These are phyloP conservation scores for Nebria brevicollis DNA, from an alignment of 2,888 invertebrate genomes.

Conservation along the genomic window DNA sequence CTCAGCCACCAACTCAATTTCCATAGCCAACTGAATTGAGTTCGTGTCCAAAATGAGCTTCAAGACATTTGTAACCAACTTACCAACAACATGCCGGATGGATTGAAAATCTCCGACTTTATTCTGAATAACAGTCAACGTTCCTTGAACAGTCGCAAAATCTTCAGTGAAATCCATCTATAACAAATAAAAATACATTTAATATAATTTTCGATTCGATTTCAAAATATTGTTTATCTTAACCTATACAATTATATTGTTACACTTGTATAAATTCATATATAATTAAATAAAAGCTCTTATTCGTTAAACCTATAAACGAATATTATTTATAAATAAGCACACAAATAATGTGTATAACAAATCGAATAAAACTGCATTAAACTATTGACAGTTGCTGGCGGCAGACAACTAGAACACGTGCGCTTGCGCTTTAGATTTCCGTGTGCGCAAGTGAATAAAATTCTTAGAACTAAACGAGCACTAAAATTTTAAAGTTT, in stretches of 20 bases:
- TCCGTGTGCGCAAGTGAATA: no score
- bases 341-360: no score
- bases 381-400: no score
- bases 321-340: no score
- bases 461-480: no score
- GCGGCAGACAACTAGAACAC: no score
- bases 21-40: background rate
- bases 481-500: no score
- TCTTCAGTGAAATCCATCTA: constrained; percentile 40
- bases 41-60: background rate
- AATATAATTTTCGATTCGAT: background rate
- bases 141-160: constrained; percentile 30
- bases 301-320: no score
- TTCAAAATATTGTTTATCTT: constrained; percentile 16
- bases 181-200: background rate
- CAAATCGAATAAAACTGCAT: no score
- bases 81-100: constrained; percentile 36
- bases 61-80: constrained; percentile 6
- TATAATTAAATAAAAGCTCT: no score
- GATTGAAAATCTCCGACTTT: constrained; percentile 27
- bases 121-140: constrained; percentile 17
- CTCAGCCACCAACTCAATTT: background rate
- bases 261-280: no score
- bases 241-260: background rate
- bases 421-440: no score